These are phyloP conservation scores for Macroglossus sobrinus DNA, from an alignment of 2,113 vertebrate species.

Conservation along the genomic window DNA sequence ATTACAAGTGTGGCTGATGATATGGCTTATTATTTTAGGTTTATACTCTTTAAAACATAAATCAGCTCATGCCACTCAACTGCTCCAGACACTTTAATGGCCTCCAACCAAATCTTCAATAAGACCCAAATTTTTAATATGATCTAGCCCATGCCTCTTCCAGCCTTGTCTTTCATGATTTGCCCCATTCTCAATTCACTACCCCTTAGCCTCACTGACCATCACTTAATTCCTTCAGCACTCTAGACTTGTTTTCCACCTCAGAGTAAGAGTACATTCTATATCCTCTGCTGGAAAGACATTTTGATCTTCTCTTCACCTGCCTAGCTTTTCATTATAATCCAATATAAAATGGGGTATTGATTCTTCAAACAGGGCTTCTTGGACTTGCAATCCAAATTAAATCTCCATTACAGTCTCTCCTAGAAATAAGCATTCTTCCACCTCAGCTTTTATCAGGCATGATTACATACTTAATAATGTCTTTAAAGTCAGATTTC, in stretches of 20 bases:
- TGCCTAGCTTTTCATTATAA: not conserved
- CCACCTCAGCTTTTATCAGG: not conserved
- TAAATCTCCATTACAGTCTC: not conserved
- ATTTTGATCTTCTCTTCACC: too few relatives aligned
- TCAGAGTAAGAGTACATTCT: not conserved
- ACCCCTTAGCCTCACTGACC: not conserved
- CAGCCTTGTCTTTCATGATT: not conserved
- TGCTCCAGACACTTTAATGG: not conserved
- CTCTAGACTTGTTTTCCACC: not conserved
- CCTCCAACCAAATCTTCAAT: not conserved
- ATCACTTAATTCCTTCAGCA: not conserved
- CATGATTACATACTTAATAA: not conserved
- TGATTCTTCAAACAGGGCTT: not conserved
- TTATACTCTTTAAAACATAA: conserved; percentile 6
- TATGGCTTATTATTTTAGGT: not conserved
- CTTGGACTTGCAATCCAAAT: not conserved
- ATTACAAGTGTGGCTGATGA: not conserved
- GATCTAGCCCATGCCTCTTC: not conserved
- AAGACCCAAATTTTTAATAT: not conserved
- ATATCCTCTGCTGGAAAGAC: not conserved
- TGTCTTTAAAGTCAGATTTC: not conserved
- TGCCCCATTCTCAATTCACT: not conserved
- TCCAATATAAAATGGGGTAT: not conserved
- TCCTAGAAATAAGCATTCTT: not conserved
- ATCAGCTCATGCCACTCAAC: not conserved